Evolutionary conservation across 2,888 invertebrate genomes (phyloP), one percentile per base, ranked within the genome.

Genomic region (Caenorhabditis sp.): DNA sequence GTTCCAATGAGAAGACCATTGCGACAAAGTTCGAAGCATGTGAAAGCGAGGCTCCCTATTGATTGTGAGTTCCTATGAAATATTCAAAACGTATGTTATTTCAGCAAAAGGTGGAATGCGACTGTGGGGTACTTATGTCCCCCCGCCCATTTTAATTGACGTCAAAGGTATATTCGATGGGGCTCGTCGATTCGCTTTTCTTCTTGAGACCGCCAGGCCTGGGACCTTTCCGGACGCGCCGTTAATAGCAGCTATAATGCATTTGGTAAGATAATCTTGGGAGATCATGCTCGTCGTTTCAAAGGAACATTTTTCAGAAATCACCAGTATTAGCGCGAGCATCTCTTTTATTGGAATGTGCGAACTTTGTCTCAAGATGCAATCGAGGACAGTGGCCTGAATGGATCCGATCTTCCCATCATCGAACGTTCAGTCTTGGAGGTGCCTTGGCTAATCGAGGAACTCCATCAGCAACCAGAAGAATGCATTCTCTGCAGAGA

Each of bases 361-460:
- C 96, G 0, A 94, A 96, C 89, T 94, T 98, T 85, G 97, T 99
- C 1, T 96, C 98, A 89, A 93, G 95, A 82, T 99, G 99, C 90
- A 99, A 98, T 90, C 95, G 95, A 89, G 97, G 97, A 0, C 95
- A 96, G 85, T 99, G 99, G 99, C 98, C 99, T 0, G 93, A 93
- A 63, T 99, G 99, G 89, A 87, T 89, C 45, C 73, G 87, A 7
- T 80, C 78, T n/a, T 81, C 80, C 15, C 83, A 86, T 50, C 78
- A 75, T 20, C 17, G 79, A 20, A 79, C 82, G 0, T 71, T 79
- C 37, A 61, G 66, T 43, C 56, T 84, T 0, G 81, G 83, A 17
- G 83, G 83, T 56, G 85, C 90, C 55, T 83, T 90, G 26, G 89
- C 90, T 30, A 90, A 89, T 72, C 86, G 90, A 45, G 90, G 82